A percentile compares a stretch with the other conserved stretches of the same genome.
phyloP scores from a whole-genome alignment of 2,113 vertebrate species.

The Catharus minimus region DNA sequence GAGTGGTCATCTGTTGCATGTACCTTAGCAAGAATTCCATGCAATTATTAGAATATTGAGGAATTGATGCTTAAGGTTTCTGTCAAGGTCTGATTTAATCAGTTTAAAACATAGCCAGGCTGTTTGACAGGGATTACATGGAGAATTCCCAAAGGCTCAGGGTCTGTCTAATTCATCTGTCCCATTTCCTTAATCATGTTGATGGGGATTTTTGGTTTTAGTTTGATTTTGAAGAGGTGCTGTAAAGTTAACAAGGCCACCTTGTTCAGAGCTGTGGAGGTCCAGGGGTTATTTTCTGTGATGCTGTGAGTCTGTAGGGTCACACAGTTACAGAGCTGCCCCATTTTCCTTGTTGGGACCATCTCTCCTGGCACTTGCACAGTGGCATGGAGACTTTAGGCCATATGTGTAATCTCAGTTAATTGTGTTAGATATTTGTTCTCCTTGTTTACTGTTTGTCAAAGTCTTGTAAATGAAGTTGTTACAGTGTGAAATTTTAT shows the following conservation, averaged over 20 bases:
- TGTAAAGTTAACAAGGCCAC: background rate
- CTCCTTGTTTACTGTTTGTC: background rate
- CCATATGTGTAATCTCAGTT: background rate
- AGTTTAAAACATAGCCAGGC: background rate
- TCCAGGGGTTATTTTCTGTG: background rate
- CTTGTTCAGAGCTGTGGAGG: background rate
- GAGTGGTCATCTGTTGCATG: background rate
- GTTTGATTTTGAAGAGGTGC: background rate
- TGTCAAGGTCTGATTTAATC: slow-evolving; percentile 17
- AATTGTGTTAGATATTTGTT: slow-evolving; percentile 16
- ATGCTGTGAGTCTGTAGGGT: background rate
- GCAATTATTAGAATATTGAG: background rate
- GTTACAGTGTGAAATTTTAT: background rate
- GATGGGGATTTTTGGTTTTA: background rate
- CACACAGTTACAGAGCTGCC: rapidly evolving
- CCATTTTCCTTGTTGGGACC: background rate
- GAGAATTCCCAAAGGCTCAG: background rate
- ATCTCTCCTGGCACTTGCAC: background rate
- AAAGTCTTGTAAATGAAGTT: slow-evolving; percentile 10
- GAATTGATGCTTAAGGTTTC: background rate
- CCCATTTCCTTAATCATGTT: slow-evolving; percentile 4
- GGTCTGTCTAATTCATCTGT: slow-evolving; percentile 6
- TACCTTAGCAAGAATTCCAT: background rate
- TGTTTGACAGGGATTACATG: background rate
- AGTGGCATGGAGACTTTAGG: background rate